Evolutionary conservation across 2,797 vertebrate species (phyloP), one percentile per base, ranked within the genome.

Genomic region (Micrastur ruficollis): DNA sequence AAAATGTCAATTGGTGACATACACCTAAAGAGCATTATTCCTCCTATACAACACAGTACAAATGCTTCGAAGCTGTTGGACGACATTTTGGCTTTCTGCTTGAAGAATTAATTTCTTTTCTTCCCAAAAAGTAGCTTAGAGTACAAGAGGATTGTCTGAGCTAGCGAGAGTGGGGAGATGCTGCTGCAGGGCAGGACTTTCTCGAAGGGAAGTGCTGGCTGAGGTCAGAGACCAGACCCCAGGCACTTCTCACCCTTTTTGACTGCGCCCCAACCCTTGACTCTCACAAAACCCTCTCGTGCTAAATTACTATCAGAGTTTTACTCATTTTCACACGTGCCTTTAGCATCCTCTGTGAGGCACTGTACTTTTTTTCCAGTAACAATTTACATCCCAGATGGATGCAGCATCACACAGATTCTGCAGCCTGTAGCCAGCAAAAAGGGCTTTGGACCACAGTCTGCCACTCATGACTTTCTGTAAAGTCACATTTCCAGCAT

Each of bases 221-320:
- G 42, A 46, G 15, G 8, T 65, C 27, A 42, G 44, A 63, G 38
- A 68, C 7, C 46, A 76, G 31, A 36, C 26, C 15, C 20, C 46
- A 22, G 5, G 20, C 19, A 68, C 10, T 23, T 68, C 44, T 22
- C 32, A 76, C 19, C 25, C 27, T 42, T 36, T 42, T 18, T 25
- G 50, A 31, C n/a, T 3, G 1, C 7, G 3, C 31, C 9, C 13
- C 25, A 50, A 5, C 1, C 6, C 32, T 72, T 4, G 1, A 3
- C 29, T n/a, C 53, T 68, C 50, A 47, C 31, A 52, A 44, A 86
- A 52, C 7, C 26, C 11, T n/a, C 34, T 55, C 26, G 9, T 1
- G 4, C 25, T 86, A 56, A 36, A 8, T 59, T 50, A 31, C 19
- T 20, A 17, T 20, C 17, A n/a, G 19, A 55, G 23, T 22, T 31